phyloP scores from a whole-genome alignment of 2,888 invertebrate species.

The Hemicrepidius hirtus region DNA sequence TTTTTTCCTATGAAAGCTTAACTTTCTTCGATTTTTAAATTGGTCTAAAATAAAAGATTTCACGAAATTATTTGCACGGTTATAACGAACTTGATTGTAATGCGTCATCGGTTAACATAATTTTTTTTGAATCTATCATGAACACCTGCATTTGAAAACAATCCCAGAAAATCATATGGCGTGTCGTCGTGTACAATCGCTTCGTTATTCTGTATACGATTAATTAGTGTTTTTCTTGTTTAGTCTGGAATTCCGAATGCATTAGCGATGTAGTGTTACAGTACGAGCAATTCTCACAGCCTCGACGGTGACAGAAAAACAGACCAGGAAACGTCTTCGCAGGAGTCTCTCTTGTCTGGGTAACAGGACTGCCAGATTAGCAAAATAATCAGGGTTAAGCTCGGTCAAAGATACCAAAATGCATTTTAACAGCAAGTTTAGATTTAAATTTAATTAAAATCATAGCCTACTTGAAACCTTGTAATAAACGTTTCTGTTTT shows the following conservation, averaged over 20 bases:
- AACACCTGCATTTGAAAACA: not conserved
- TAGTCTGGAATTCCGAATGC: constrained; percentile 44
- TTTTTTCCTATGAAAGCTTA: no score
- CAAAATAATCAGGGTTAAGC: constrained; percentile 36
- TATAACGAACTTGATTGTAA: no score
- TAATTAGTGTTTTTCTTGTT: constrained; percentile 46
- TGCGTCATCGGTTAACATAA: no score
- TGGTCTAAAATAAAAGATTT: no score
- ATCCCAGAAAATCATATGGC: constrained; percentile 21
- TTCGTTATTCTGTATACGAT: constrained; percentile 41
- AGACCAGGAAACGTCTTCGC: constrained; percentile 42
- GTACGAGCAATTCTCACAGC: constrained; percentile 40
- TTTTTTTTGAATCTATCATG: no score
- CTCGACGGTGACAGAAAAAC: constrained; percentile 44
- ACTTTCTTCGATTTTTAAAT: no score
- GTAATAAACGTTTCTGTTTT: no score
- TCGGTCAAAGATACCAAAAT: constrained; percentile 34
- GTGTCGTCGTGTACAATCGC: constrained; percentile 44
- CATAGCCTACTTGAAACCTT: no score
- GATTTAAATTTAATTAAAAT: not conserved
- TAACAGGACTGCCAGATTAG: constrained; percentile 25
- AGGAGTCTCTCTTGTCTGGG: constrained; percentile 24
- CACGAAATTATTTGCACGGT: no score
- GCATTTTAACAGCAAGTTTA: constrained; percentile 11
- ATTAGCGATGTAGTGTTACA: constrained; percentile 33